Base-by-base conservation (phyloP, 2,113 vertebrate species). In the Addax nasomaculatus region DNA sequence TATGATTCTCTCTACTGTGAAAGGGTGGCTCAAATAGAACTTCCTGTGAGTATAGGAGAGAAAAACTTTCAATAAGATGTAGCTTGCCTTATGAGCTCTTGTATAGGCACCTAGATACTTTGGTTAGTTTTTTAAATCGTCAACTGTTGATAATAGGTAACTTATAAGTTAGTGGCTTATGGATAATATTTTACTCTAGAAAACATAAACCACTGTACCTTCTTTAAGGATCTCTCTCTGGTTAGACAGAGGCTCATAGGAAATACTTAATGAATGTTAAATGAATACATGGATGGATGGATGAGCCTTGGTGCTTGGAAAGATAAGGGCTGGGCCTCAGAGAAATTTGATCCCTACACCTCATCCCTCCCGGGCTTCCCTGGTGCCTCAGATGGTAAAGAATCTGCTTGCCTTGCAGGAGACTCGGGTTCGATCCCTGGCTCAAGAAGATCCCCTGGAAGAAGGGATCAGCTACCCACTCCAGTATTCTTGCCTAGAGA, bases 1-100 rank as follows among this genome's bases (percentile, higher is more conserved):
- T 62, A 6, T 39, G 64, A 85, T 83, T 81, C 39, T 92, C 53
- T 36, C 53, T 67, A 16, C 13, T n/a, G 45, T 39, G 51, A 78
- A 90, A 92, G 17, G 30, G 43, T n/a, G n/a, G 64, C 62, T 98
- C 91, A 97, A 1, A 98, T 60, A 79, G 45, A 98, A 70, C 81
- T 98, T 97, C 98, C 97, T 98, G 96, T 88, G 76, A 57, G 47
- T 33, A 19, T 43, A 78, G 21, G 30, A 94, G 81, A 95, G 67
- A 95, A 96, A 57, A 81, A 53, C 60, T 27, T 80, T 70, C 51
- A 33, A 33, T 62, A 43, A 79, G 60, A 27, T 29, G 27, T 17
- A 25, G 45, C 29, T 47, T 23, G 43, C 81, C 29, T 90, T 17
- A 39, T 83, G 70, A 80, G 7, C 51, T 94, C 64, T 90, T 92